phyloP scores from a whole-genome alignment of 2,888 invertebrate genomes.

The Iselma pallidipennis region DNA sequence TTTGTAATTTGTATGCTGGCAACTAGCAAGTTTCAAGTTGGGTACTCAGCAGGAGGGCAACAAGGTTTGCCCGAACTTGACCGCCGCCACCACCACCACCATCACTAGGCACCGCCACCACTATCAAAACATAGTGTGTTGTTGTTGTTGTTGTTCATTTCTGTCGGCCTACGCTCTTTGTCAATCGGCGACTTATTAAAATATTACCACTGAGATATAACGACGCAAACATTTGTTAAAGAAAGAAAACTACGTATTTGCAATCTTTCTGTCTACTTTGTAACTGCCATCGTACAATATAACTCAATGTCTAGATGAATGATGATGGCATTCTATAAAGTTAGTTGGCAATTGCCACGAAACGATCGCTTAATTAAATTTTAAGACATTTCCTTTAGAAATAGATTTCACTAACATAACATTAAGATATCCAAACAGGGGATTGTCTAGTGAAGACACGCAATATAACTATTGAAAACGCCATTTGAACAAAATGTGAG shows the following conservation, averaged over 20 bases:
- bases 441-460: not conserved
- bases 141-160: slow-evolving; percentile 29
- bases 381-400: not conserved
- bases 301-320: not conserved
- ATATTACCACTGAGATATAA: slow-evolving; percentile 33
- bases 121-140: slow-evolving; percentile 9
- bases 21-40: not conserved
- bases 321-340: not conserved
- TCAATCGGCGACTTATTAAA: slow-evolving; percentile 37
- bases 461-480: not conserved
- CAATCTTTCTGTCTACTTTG: not conserved
- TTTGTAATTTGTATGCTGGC: not conserved
- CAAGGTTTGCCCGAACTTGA: not conserved
- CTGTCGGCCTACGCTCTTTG: slow-evolving; percentile 31
- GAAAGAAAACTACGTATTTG: not conserved
- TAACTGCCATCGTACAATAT: not conserved
- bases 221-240: slow-evolving; percentile 28
- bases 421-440: not conserved
- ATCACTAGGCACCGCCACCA: not conserved
- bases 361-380: not conserved
- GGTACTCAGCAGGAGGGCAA: not conserved
- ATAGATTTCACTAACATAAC: not conserved
- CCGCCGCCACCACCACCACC: not conserved
- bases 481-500: slow-evolving; percentile 28
- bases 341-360: not conserved